Evolutionary conservation across 2,113 vertebrate genomes (phyloP).

Genomic region (Zosterops hypoxanthus): DNA sequence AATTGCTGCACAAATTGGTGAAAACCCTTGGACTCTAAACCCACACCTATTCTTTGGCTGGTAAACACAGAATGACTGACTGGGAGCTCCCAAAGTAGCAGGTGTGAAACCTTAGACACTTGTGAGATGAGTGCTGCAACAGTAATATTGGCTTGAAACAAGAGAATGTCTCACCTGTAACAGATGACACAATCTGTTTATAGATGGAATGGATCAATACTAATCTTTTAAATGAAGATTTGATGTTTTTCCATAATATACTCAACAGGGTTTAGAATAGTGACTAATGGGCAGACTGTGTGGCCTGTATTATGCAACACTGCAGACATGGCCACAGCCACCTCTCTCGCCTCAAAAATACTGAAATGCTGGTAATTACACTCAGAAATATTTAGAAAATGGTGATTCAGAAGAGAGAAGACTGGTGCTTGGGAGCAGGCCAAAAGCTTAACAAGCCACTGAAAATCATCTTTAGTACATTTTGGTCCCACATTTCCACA

Average conservation of each 20-base stretch:
- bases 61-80: not conserved
- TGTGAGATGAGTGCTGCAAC: not conserved
- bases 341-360: not conserved
- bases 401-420: not conserved
- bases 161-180: not conserved
- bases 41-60: not conserved
- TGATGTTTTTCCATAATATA: not conserved
- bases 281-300: fast-evolving
- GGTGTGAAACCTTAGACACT: not conserved
- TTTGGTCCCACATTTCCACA: not conserved
- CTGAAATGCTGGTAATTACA: not conserved
- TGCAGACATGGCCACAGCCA: not conserved
- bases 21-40: not conserved
- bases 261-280: not conserved
- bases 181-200: not conserved
- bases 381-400: not conserved
- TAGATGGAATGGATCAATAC: not conserved
- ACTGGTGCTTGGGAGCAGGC: not conserved
- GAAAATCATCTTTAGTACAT: not conserved
- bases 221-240: not conserved
- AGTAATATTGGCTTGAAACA: not conserved
- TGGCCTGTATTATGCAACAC: not conserved
- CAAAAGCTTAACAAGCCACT: not conserved
- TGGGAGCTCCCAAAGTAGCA: not conserved
- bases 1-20: not conserved